Percentiles rank a stretch among this genome's conserved stretches.
Conservation (phyloP, 1,140 invertebrate species). For the Drosophila mauritiana region DNA sequence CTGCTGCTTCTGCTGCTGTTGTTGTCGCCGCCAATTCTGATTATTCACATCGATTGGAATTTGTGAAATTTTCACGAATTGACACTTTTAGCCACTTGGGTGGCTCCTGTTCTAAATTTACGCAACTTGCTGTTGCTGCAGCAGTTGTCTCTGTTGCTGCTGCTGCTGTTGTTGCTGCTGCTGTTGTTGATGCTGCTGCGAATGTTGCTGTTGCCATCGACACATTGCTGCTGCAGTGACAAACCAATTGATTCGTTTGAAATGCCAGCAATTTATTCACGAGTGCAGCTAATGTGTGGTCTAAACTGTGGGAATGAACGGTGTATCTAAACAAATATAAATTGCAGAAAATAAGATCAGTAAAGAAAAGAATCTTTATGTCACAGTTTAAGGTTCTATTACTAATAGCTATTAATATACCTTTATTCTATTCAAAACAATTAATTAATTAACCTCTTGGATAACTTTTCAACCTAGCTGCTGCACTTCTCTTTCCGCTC, state of each 20-base stretch:
- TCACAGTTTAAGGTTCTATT: too few relatives aligned
- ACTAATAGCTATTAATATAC: too few relatives aligned
- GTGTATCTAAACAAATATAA: not conserved
- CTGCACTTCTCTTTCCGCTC: conserved; percentile 12
- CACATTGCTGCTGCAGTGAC: conserved; percentile 53
- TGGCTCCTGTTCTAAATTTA: conserved; percentile 67
- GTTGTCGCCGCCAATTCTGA: conserved; percentile 71
- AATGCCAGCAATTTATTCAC: conserved; percentile 47
- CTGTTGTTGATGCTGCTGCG: too few relatives aligned
- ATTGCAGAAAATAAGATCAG: not conserved
- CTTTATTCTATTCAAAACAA: not conserved
- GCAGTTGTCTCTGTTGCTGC: conserved; percentile 12
- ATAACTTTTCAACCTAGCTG: conserved; percentile 31
- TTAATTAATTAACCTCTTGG: conserved; percentile 1
- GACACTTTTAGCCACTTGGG: conserved; percentile 78
- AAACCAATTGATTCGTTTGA: conserved; percentile 71
- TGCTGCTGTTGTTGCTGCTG: too few relatives aligned
- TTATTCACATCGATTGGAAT: conserved; percentile 83
- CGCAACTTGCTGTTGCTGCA: conserved; percentile 34
- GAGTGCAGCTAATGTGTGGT: conserved; percentile 27
- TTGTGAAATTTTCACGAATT: conserved; percentile 82
- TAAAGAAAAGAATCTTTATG: too few relatives aligned
- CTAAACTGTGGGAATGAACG: not conserved
- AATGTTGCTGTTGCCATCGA: conserved; percentile 46
- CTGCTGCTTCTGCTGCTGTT: conserved; percentile 31